Evolutionary conservation across 2,888 invertebrate genomes (phyloP), one percentile per base, ranked within the genome.

Genomic region (Pemphredon lugubris): DNA sequence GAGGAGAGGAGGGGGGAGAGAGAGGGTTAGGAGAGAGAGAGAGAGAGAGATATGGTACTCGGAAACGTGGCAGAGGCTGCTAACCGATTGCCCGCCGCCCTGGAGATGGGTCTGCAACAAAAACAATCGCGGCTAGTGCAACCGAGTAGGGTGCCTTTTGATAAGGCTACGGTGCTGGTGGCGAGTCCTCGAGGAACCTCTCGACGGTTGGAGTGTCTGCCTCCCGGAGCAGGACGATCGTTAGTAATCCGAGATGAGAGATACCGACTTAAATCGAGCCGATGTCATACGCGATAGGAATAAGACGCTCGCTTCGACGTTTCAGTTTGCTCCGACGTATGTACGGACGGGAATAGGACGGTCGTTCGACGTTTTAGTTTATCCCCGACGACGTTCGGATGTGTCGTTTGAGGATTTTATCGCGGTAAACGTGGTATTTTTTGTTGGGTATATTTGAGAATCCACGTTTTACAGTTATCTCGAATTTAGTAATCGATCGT

Each of bases 61-160:
- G 65, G 58, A 72, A 72, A 51, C 61, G 48, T 20, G 44, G 45
- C 39, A 30, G 23, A 53, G 55, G 39, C 37, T 47, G 55, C 45
- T 55, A 34, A 64, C 40, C 63, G 55, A 59, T 51, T 47, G 54
- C n/a, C 59, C 18, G 53, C 2, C 16, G 21, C 67, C 16, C 47
- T 42, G 32, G 26, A 32, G 54, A 54, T 58, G 39, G 39, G 37
- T 21, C 32, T 50, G 68, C 40, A 74, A 76, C 50, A 51, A 66
- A 65, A 58, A 71, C 71, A 75, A 61, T 75, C 57, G 40, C 34
- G 14, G 50, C 30, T n/a, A 0, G 32, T 1, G 32, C 23, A 42
- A 58, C 20, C 21, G 32, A 57, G 44, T 39, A 54, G 34, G 48
- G 32, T 53, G 18, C 37, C 45, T 32, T 16, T 6, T 7, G 51